Evolutionary conservation across 1,140 invertebrate genomes (phyloP), one percentile per base, ranked within the genome.

Genomic region (Ptiloglossa arizonensis): DNA sequence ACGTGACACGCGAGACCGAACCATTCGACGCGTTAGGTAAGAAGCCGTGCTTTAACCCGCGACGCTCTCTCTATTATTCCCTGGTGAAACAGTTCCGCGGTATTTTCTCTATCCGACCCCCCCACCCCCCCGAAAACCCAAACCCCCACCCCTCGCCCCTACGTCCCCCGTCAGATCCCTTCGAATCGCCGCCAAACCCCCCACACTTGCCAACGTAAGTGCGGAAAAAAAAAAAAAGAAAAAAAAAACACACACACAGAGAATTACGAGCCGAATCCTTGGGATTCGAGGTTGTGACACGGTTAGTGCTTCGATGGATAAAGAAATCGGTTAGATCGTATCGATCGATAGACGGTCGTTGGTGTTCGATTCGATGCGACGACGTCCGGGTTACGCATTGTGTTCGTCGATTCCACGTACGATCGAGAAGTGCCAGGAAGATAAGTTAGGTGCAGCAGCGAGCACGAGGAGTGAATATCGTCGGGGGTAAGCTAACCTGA

Each of bases 261-360:
- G n/a, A n/a, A n/a, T n/a, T 35, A 19, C 11, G 32, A 15, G 2
- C 0, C 64, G 60, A 11, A 73, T 79, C 70, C 29, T 79, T 59
- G 48, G 29, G 29, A 63, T 62, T 38, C 38, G 54, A 69, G 73
- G 54, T 76, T 69, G 73, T 69, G 73, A 69, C 73, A 76, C 66
- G 44, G 73, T 77, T 77, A n/a, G 75, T 77, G 75, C 67, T 63
- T 77, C 57, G 75, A 9, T 70, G 57, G 59, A 60, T 54, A 71
- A 70, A 56, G 46, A 62, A 41, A 60, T 70, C 68, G 56, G 41
- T 11, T 54, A 57, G 73, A 76, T 76, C 73, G 73, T 32, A 69
- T n/a, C n/a, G 29, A 59, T 68, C 32, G 41, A 69, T 69, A 69
- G 64, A 24, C n/a, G 9, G 32, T 35, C 22, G 35, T 5, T 64